Evolutionary conservation across 2,113 vertebrate species (phyloP).

Genomic region (Myotis brandtii): DNA sequence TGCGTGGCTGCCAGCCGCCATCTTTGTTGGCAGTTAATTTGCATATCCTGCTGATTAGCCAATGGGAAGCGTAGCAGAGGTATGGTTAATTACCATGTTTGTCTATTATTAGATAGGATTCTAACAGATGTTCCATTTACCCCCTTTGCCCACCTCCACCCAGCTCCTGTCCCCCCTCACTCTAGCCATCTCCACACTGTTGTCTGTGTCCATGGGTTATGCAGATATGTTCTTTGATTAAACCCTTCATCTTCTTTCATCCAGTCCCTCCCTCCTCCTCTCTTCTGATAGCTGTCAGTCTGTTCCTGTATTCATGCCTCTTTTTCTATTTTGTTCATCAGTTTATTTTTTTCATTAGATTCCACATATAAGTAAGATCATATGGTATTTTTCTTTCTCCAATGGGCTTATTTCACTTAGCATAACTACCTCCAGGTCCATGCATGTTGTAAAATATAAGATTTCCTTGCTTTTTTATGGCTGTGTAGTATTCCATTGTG

Average conservation of each 20-base stretch:
- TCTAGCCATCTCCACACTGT: not conserved
- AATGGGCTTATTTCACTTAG: not conserved
- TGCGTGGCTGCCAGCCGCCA: too few relatives aligned
- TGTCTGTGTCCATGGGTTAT: not conserved
- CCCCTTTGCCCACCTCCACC: not conserved
- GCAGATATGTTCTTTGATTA: not conserved
- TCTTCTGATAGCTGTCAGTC: not conserved
- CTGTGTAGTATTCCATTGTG: too few relatives aligned
- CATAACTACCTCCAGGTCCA: not conserved
- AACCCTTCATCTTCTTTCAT: not conserved
- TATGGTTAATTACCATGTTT: too few relatives aligned
- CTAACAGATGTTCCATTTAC: not conserved
- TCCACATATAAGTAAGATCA: not conserved
- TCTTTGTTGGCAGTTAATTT: too few relatives aligned
- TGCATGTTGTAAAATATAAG: not conserved
- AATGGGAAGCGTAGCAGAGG: too few relatives aligned
- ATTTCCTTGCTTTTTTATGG: too few relatives aligned
- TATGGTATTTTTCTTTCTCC: not conserved
- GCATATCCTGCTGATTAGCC: too few relatives aligned
- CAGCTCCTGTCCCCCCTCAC: not conserved
- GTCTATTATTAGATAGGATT: too few relatives aligned
- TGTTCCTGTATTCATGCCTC: not conserved
- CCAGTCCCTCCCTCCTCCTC: not conserved
- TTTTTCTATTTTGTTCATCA: not conserved
- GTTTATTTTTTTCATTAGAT: not conserved